A percentile compares a stretch with the other conserved stretches of the same genome.
These are phyloP conservation scores for Emydura subglobosa DNA, from an alignment of 2,113 vertebrate species.

Conservation along the genomic window DNA sequence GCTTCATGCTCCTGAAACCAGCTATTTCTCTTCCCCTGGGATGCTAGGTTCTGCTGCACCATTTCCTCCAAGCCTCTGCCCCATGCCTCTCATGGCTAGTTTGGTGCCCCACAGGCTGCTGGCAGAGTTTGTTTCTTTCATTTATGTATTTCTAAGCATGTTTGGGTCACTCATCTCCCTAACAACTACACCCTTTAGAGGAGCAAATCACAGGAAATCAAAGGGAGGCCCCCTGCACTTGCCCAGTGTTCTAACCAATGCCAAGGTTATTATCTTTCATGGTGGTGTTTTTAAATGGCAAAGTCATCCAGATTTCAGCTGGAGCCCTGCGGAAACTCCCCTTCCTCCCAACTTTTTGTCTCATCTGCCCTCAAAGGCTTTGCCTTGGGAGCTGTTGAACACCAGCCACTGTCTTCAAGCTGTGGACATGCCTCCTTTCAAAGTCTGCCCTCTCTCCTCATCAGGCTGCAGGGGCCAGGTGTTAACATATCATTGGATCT, in stretches of 20 bases:
- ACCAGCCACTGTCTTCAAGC: not conserved
- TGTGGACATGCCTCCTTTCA: not conserved
- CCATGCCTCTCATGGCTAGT: not conserved
- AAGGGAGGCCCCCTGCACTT: not conserved
- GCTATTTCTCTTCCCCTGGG: not conserved
- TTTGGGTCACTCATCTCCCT: not conserved
- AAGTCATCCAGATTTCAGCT: not conserved
- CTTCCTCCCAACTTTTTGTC: too few species aligned
- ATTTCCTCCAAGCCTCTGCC: not conserved
- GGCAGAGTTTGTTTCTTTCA: not conserved
- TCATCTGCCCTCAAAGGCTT: not conserved
- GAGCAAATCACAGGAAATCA: not conserved
- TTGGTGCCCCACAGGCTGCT: not conserved
- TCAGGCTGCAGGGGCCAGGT: not conserved
- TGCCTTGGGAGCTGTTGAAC: not conserved
- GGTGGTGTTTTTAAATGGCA: not conserved
- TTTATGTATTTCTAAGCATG: not conserved
- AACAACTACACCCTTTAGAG: not conserved
- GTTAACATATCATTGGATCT: not conserved
- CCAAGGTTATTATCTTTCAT: not conserved
- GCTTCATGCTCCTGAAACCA: not conserved
- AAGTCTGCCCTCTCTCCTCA: not conserved
- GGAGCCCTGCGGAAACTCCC: not conserved
- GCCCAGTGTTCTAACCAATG: not conserved
- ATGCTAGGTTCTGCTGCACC: not conserved